These are phyloP conservation scores for Rhopilema esculentum DNA, from an alignment of 30 jellyfish, hydroid and myxozoan genomes.

Conservation along the genomic window DNA sequence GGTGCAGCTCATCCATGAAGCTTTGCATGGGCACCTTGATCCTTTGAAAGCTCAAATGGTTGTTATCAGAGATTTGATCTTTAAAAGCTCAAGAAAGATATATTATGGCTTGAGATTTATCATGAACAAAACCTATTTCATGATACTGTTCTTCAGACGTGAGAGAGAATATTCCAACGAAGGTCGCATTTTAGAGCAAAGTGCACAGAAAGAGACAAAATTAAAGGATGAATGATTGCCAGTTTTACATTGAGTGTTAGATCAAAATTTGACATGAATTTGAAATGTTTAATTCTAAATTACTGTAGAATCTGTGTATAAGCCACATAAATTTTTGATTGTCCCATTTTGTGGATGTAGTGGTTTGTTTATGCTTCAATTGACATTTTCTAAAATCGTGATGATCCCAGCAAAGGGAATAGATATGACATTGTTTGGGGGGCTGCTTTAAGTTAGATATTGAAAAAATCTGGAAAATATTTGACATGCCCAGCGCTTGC, in stretches of 20 bases:
- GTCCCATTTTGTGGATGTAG: too few species aligned
- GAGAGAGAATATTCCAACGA: constrained; percentile 90
- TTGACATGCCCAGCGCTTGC: too few species aligned
- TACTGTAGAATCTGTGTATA: too few species aligned
- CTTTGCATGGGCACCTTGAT: constrained; percentile 87
- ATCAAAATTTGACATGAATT: too few species aligned
- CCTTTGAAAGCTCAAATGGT: constrained; percentile 93
- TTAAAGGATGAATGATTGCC: not conserved
- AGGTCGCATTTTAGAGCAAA: constrained; percentile 22
- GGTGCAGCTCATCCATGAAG: constrained; percentile 74
- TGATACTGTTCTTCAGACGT: constrained; percentile 81
- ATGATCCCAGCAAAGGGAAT: too few species aligned
- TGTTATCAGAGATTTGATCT: constrained; percentile 75
- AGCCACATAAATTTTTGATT: too few species aligned
- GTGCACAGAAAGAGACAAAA: not conserved
- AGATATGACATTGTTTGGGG: too few species aligned
- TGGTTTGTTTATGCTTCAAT: too few species aligned
- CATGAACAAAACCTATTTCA: constrained; percentile 61
- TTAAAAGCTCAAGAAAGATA: constrained; percentile 73
- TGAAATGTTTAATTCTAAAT: too few species aligned
- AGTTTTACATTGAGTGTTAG: not conserved
- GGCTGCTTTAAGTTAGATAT: too few species aligned
- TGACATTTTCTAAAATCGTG: too few species aligned
- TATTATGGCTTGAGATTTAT: constrained; percentile 79
- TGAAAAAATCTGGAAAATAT: too few species aligned